Base-by-base conservation (phyloP, 2,797 vertebrate species). In the Cyclopterus lumpus region DNA sequence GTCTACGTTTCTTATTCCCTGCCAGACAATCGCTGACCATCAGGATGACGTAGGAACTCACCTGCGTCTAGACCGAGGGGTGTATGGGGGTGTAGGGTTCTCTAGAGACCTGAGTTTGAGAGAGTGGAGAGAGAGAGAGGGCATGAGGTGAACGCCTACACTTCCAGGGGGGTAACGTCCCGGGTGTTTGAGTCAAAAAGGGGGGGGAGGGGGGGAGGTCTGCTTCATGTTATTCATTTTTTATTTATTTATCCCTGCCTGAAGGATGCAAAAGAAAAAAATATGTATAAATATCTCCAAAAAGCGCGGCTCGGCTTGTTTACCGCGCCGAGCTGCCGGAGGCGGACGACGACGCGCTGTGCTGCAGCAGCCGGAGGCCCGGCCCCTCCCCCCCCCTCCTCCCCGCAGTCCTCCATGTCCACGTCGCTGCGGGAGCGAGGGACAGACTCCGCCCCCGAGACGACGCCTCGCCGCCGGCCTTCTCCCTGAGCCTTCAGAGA, bases 401-500 rank as follows among this genome's bases (percentile, higher is more conserved):
- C 93, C 0, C 95, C 95, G 0, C 95, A 97, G 1, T 97, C 97
- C 2, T 98, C 97, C 97, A 98, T 97, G 85, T 99, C 97, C 68
- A 98, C 97, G 0, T 98, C 96, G 2, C 97, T 99, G 0, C 97
- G 96, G 7, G 97, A 98, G 2, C 97, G 96, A 0, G 97, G 97
- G 20, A 98, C 97, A 0, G 95, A 96, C 79, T 98, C 97, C 0
- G 86, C 88, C n/a, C 94, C 96, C 0, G 88, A 63, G 18, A 93
- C 88, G 0, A 82, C 90, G 16, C 97, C 95, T 5, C 96, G 94
- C 1, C 95, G 94, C 1, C 96, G 96, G 8, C 97, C 93, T 87
- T 99, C 97, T 8, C 97, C 97, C 54, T 97, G 95, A 8, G 97
- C 97, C 86, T 99, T 98, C 77, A 99, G 55, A 22, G 97, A 98